A percentile compares a stretch with the other conserved stretches of the same genome.
Conservation (phyloP, 2,888 invertebrate genomes). For the Apantesis nais region DNA sequence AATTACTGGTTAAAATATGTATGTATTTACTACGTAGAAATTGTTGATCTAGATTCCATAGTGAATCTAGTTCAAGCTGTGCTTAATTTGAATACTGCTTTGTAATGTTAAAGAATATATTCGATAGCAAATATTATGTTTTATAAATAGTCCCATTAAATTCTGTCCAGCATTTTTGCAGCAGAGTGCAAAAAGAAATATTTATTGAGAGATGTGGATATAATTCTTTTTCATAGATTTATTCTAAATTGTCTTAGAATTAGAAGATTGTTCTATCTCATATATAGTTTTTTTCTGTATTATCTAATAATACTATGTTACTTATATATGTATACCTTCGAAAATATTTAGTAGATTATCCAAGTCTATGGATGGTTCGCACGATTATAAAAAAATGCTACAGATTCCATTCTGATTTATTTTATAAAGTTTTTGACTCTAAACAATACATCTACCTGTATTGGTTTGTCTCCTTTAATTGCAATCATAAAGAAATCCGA, state of each 20-base stretch:
- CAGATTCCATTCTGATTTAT: background rate
- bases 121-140: background rate
- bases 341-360: background rate
- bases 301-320: conserved; percentile 34
- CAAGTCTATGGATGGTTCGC: conserved; percentile 28
- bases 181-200: conserved; percentile 1
- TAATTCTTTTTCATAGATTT: background rate
- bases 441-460: background rate
- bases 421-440: background rate
- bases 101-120: background rate
- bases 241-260: conserved; percentile 5
- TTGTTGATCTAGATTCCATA: background rate
- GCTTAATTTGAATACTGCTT: too few relatives aligned
- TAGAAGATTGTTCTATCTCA: background rate
- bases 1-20: background rate
- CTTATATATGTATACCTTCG: conserved; percentile 21
- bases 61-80: background rate
- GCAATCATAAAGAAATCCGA: background rate
- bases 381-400: conserved; percentile 12
- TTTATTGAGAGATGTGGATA: conserved; percentile 8
- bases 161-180: conserved; percentile 32
- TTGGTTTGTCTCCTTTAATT: background rate
- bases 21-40: background rate
- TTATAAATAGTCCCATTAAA: conserved; percentile 25
- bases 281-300: conserved; percentile 1